Percentiles rank a stretch among this genome's conserved stretches.
Evolutionary conservation across 2,113 vertebrate genomes (phyloP).

Genomic region (Silurus meridionalis): DNA sequence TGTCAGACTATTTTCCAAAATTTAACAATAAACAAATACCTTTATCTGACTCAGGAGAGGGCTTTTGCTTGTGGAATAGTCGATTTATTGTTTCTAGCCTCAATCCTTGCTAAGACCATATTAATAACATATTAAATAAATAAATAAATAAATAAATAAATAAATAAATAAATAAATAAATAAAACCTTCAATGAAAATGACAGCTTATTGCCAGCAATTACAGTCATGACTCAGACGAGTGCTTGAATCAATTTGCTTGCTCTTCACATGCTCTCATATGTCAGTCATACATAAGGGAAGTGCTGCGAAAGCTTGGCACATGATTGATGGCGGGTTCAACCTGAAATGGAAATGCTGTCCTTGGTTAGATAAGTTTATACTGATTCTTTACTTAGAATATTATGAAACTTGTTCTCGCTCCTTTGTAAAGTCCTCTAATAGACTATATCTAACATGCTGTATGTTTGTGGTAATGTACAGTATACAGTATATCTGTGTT

Average conservation of each 20-base stretch:
- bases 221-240: slow-evolving; percentile 47
- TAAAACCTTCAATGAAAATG: slow-evolving; percentile 42
- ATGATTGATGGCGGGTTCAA: slow-evolving; percentile 47
- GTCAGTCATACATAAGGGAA: slow-evolving; percentile 46
- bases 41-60: not conserved
- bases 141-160: slow-evolving; percentile 25
- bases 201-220: slow-evolving; percentile 55
- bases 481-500: not conserved
- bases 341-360: slow-evolving; percentile 49
- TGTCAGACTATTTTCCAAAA: not conserved
- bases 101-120: slow-evolving; percentile 33
- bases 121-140: slow-evolving; percentile 37
- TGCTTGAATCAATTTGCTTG: slow-evolving; percentile 55
- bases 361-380: slow-evolving; percentile 44
- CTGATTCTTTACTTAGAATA: slow-evolving; percentile 38
- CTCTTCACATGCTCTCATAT: slow-evolving; percentile 44
- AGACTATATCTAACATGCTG: slow-evolving; percentile 6
- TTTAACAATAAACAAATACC: not conserved
- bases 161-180: slow-evolving; percentile 21
- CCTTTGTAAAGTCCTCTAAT: slow-evolving; percentile 30
- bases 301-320: slow-evolving; percentile 37
- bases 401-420: slow-evolving; percentile 25
- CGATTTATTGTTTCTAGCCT: slow-evolving; percentile 22
- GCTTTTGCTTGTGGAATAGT: not conserved
- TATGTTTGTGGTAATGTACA: not conserved